Evolutionary conservation across 1,140 invertebrate species (phyloP).

Genomic region (Saccostrea echinata): DNA sequence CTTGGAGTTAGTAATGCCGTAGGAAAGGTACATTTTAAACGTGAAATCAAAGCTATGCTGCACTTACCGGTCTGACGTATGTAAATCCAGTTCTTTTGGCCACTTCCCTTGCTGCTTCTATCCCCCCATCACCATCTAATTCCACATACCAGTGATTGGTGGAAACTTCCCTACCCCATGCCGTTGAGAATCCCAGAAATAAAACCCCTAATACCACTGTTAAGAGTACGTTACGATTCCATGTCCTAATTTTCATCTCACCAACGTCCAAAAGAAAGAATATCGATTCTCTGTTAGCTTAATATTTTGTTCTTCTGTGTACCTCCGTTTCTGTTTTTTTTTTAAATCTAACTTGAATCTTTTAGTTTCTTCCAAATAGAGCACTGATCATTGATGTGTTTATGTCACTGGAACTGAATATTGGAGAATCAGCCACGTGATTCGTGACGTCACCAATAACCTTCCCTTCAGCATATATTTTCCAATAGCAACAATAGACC

Average conservation of each 20-base stretch:
- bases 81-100: conserved; percentile 71
- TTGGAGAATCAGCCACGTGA: conserved; percentile 36
- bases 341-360: background rate
- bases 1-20: too few relatives aligned
- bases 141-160: conserved; percentile 72
- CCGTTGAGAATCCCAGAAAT: conserved; percentile 34
- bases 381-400: conserved; percentile 34
- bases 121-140: conserved; percentile 63
- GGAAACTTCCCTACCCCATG: conserved; percentile 63
- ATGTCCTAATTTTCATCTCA: conserved; percentile 43
- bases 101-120: conserved; percentile 63
- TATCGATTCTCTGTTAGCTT: background rate
- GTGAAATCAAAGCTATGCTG: background rate
- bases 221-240: conserved; percentile 40
- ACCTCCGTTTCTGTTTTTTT: conserved; percentile 18
- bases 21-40: background rate
- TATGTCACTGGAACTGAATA: conserved; percentile 33
- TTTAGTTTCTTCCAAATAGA: conserved; percentile 14
- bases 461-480: conserved; percentile 34
- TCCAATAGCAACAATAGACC: conserved; percentile 40
- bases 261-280: background rate
- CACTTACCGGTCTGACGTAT: conserved; percentile 70
- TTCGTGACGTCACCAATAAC: conserved; percentile 30
- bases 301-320: background rate
- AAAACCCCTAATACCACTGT: conserved; percentile 12